These are phyloP conservation scores for Cyprinodon variegatus DNA, from an alignment of 2,113 vertebrate genomes.

Conservation along the genomic window DNA sequence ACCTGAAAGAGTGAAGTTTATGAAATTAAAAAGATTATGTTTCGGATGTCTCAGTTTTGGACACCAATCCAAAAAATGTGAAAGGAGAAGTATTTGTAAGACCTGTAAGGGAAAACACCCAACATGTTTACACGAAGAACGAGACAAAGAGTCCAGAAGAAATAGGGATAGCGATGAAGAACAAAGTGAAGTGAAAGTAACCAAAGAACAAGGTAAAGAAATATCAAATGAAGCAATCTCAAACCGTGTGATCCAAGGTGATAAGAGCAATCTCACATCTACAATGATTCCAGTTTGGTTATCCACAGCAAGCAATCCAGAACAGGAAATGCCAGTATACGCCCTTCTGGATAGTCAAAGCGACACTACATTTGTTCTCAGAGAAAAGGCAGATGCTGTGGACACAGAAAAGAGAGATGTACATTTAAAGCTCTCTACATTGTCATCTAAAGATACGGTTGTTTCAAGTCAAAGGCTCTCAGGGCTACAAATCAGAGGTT, in stretches of 20 bases:
- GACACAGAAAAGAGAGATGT: too few species aligned
- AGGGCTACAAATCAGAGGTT: too few species aligned
- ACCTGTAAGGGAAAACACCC: constrained; percentile 24
- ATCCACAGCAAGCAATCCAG: constrained; percentile 20
- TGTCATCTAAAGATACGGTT: too few species aligned
- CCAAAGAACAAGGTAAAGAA: neutral
- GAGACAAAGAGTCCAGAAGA: neutral
- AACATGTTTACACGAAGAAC: constrained; percentile 34
- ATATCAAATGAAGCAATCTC: neutral
- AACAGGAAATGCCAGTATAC: constrained; percentile 11
- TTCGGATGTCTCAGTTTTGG: constrained; percentile 37
- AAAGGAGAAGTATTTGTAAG: constrained; percentile 7
- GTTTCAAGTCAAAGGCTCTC: too few species aligned
- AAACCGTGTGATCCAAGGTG: neutral
- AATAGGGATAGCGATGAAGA: neutral
- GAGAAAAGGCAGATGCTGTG: constrained; percentile 11
- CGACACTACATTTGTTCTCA: neutral
- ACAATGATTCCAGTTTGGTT: constrained; percentile 10
- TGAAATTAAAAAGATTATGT: neutral
- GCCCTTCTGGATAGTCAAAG: constrained; percentile 1
- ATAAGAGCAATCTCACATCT: neutral
- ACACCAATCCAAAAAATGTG: constrained; percentile 46
- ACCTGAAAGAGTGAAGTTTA: neutral
- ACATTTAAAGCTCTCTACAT: too few species aligned
- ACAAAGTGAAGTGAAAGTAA: neutral